Evolutionary conservation across 2,113 vertebrate species (phyloP), one percentile per base, ranked within the genome.

Genomic region (Megaceryle torquata): DNA sequence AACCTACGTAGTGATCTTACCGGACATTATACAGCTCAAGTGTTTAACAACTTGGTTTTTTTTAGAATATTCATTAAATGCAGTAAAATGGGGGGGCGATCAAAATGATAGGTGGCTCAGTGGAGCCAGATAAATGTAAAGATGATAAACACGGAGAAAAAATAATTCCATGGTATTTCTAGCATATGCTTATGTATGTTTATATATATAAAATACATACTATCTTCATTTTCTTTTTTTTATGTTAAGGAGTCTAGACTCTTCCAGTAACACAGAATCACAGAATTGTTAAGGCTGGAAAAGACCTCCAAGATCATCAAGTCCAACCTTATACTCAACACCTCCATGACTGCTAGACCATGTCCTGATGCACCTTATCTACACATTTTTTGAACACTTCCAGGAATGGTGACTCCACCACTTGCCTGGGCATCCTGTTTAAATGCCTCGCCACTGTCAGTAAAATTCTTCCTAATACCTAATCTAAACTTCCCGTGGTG

Each of bases 11-110:
- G 97, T 96, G 97, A 98, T 98, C 97, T 98, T 98, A 97, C 95
- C 96, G 97, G 97, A 98, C 83, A 96, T 97, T 97, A 95, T 98
- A 96, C 92, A 97, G 96, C 98, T 99, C 98, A 98, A 98, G 98
- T 98, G 98, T 98, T 98, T 97, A 97, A 86, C 74, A 96, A 97
- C 98, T 98, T 98, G 98, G 13, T 41, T 41, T 97, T 98, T 98
- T 98, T 97, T 91, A 80, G 96, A 98, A 97, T 97, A 98, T 95
- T 97, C 82, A 89, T 89, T 96, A 97, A 97, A 97, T 95, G 93
- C 95, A 98, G 97, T 95, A 97, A 94, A 97, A 98, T 97, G 96
- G 97, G 94, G 48, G 48, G 48, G 48, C 97, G 76, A 96, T 96
- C 86, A 95, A 97, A 96, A 93, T 95, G 97, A 96, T 71, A 97